Evolutionary conservation across 2,888 invertebrate species (phyloP), one percentile per base, ranked within the genome.

Genomic region (Meganola albula): DNA sequence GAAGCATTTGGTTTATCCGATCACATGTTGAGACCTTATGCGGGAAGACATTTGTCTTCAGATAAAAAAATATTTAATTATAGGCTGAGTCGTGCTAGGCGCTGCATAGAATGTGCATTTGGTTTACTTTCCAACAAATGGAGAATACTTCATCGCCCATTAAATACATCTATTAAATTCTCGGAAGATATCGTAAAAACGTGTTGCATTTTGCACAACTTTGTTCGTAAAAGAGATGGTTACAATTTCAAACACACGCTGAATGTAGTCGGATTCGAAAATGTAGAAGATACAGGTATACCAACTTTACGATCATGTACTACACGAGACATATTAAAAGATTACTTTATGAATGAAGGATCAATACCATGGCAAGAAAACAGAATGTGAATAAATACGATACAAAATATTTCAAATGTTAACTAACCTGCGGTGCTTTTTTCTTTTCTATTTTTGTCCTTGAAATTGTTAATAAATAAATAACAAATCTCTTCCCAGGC

Each of bases 21-120:
- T 38, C 30, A 42, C 27, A 30, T 42, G 25, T 27, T 27, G 31
- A 42, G 35, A 35, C 32, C 34, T 18, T 38, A 38, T 20, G 32
- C 29, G 27, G 32, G 37, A 10, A 32, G 27, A 25, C 10, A n/a
- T 10, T 35, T 37, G 18, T 11, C 36, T 27, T 30, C 29, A 30
- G 25, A 37, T 8, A 37, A 41, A 21, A 37, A 13, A 31, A 32
- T 37, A 31, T 36, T 20, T 23, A 38, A 31, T 27, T 27, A 37
- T 9, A 12, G 32, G 8, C 13, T 37, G 22, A 26, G 26, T 8
- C 32, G 37, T 16, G 37, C 37, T 3, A 28, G 37, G 12, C 20
- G 33, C 7, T 32, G 22, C 14, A 32, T 32, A 4, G 32, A 32
- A 32, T 26, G 22, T 12, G 25, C 20, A 9, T 31, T 31, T 31